phyloP scores from a whole-genome alignment of 1,140 invertebrate species.

The Bathynomus jamesi region DNA sequence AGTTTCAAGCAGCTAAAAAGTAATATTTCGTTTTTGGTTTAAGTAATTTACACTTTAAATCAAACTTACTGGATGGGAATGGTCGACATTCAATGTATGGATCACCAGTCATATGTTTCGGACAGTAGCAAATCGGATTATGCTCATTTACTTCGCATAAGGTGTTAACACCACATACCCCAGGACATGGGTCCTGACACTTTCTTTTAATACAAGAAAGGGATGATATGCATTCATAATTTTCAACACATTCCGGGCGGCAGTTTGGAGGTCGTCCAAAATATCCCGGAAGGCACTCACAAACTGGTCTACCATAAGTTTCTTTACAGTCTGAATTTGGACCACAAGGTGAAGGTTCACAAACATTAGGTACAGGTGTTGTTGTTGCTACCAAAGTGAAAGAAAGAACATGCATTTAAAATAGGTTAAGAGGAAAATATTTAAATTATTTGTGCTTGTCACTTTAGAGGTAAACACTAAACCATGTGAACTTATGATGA shows the following conservation, averaged over 20 bases:
- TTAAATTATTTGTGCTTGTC: background rate
- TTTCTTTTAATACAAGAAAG: conserved; percentile 60
- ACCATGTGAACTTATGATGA: background rate
- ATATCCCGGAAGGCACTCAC: conserved; percentile 55
- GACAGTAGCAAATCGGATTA: conserved; percentile 66
- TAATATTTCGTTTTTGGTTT: no score
- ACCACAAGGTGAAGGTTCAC: conserved; percentile 63
- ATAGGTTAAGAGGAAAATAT: no score
- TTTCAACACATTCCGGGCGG: conserved; percentile 55
- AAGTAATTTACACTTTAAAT: no score
- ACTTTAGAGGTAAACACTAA: background rate
- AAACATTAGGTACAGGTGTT: conserved; percentile 48
- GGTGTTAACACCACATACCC: conserved; percentile 61
- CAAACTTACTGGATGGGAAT: conserved; percentile 30
- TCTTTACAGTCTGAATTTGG: conserved; percentile 61
- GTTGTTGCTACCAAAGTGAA: conserved; percentile 32
- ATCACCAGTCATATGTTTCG: conserved; percentile 59
- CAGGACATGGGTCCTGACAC: conserved; percentile 69
- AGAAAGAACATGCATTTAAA: conserved; percentile 37
- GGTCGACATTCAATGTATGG: conserved; percentile 39
- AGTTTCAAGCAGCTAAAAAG: no score
- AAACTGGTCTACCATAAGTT: conserved; percentile 47
- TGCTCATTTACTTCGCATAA: conserved; percentile 64
- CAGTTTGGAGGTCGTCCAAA: conserved; percentile 50
- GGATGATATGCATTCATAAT: conserved; percentile 43